These are phyloP conservation scores for Pseudopodoces humilis DNA, from an alignment of 2,113 vertebrate species.

Conservation along the genomic window DNA sequence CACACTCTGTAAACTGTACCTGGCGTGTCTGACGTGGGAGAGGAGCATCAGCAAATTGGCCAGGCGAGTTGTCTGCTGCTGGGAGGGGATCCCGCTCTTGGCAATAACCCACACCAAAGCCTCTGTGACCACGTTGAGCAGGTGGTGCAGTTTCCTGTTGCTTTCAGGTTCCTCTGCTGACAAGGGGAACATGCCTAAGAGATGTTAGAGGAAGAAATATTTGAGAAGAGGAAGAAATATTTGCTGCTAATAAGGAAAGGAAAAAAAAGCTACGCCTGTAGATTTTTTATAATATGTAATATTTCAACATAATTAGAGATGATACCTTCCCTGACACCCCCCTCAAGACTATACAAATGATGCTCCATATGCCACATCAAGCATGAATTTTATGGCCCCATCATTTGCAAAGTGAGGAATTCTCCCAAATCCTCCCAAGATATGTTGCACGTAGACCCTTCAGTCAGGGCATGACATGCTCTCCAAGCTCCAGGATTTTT, in stretches of 20 bases:
- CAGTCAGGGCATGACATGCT: background rate
- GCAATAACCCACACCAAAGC: slow-evolving; percentile 94
- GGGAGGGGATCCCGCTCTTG: slow-evolving; percentile 84
- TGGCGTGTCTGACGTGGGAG: slow-evolving; percentile 92
- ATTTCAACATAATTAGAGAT: background rate
- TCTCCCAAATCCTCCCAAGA: background rate
- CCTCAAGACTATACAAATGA: background rate
- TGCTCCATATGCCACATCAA: background rate
- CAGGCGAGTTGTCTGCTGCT: slow-evolving; percentile 88
- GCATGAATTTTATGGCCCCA: background rate
- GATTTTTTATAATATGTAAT: background rate
- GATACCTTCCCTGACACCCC: background rate
- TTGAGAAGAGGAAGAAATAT: background rate
- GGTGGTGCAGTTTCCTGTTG: slow-evolving; percentile 82
- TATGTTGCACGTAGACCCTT: background rate
- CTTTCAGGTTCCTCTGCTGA: slow-evolving; percentile 84
- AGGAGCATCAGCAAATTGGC: slow-evolving; percentile 94
- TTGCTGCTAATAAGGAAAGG: background rate
- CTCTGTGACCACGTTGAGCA: slow-evolving; percentile 89
- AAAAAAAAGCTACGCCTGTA: rapidly evolving
- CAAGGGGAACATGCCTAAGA: slow-evolving; percentile 83
- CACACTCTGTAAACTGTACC: slow-evolving; percentile 64
- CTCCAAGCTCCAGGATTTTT: background rate
- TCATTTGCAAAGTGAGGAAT: background rate
- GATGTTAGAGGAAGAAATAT: background rate